Base-by-base conservation (phyloP, 2,113 vertebrate species). In the Turdus rufiventris region DNA sequence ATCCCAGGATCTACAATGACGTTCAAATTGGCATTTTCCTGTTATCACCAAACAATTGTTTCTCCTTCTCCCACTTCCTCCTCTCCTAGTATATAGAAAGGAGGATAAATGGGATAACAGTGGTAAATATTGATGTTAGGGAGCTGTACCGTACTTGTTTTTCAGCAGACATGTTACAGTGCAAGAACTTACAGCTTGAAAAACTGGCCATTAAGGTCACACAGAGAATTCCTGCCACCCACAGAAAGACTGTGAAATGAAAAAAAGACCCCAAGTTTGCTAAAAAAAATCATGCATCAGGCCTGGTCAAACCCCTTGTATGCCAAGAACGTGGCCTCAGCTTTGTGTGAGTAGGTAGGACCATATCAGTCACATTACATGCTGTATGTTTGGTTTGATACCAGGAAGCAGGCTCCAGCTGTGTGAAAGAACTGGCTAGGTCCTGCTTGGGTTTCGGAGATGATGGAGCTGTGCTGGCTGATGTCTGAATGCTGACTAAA, bases 31-130 rank as follows among this genome's bases (percentile, higher is more conserved):
- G 68, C 12, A 2, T 94, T 93, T 91, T 94, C 86, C 81, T 85
- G 77, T 93, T 94, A 89, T 91, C 79, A 86, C 40, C 4, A 1
- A 83, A 70, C 36, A 84, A n/a, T 71, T 94, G 91, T 74, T 96
- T 94, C 58, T 94, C 85, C 47, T 92, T 88, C 86, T 96, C 72
- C 86, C 51, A 75, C 61, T 89, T 93, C 91, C 79, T 96, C 67
- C 88, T 95, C 67, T 90, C 88, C 51, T 67, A 74, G 56, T 84
- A 86, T 91, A 53, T 68, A 61, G 60, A 94, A 85, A 65, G 82
- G 75, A 95, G 71, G 85, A 88, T 58, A 93, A 91, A 82, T 57
- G 60, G 85, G 75, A 85, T 88, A 93, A 77, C 56, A 74, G 6
- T 2, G 6, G 82, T 71, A 94, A 95, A 96, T 89, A 94, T 60